Evolutionary conservation across 2,113 vertebrate genomes (phyloP), one percentile per base, ranked within the genome.

Genomic region (Mandrillus leucophaeus): DNA sequence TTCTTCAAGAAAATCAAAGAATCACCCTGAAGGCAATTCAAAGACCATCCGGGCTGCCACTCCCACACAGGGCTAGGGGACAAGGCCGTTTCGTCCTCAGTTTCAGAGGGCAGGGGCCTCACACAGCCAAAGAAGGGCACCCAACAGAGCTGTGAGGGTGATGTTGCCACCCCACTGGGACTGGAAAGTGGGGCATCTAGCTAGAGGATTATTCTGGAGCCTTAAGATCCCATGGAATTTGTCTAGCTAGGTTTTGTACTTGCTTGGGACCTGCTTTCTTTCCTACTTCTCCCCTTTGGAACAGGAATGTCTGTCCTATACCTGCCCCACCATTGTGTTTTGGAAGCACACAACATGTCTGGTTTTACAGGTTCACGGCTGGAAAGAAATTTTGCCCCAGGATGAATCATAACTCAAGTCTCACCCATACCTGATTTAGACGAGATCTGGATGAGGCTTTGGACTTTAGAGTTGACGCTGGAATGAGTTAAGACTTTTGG

Each of bases 341-440:
- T 68, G 70, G 40, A 84, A 84, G 40, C 59, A 89, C 9, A 83
- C 14, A 88, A 52, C 38, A 59, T 40, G 25, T 66, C 57, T 89
- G 86, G 95, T 70, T 88, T 66, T 89, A 57, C 79, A 89, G 48
- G 79, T 76, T 96, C 59, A 50, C 25, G 40, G 35, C 8, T 84
- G 35, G 38, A 59, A 89, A 89, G 25, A 57, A 93, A 96, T 59
- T 70, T 40, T 89, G 57, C 38, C 48, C 83, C 68, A 68, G 59
- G 73, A 88, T 93, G 48, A 93, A 76, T 88, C 57, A 93, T 57
- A 76, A 45, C 64, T 86, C 8, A 11, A 83, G 59, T 40, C 48
- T 93, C 59, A 78, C 20, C 20, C 78, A 59, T 76, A 93, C 59
- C 79, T 89, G 79, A 89, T 89, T 68, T 83, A 30, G 57, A 93